Evolutionary conservation across 1,140 invertebrate species (phyloP).

Genomic region (Drosophila aff.): DNA sequence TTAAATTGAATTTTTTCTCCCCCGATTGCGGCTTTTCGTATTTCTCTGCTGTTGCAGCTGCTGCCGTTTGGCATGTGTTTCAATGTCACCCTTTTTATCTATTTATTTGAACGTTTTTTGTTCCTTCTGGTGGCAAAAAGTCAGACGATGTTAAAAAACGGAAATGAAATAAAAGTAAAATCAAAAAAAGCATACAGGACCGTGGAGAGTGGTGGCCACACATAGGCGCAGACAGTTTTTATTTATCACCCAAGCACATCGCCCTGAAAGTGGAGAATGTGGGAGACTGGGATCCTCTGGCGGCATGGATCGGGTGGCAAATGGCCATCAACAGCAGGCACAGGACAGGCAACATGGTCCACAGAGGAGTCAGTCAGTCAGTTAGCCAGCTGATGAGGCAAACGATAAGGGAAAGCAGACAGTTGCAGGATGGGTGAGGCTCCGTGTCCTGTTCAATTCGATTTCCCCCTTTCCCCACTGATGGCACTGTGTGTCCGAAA

Average conservation of each 20-base stretch:
- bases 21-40: slow-evolving; percentile 24
- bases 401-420: slow-evolving; percentile 54
- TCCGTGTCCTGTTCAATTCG: slow-evolving; percentile 17
- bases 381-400: slow-evolving; percentile 40
- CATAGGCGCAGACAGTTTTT: slow-evolving; percentile 83
- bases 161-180: slow-evolving; percentile 12
- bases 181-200: not conserved
- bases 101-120: slow-evolving; percentile 18
- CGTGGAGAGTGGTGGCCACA: slow-evolving; percentile 33
- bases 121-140: slow-evolving; percentile 62
- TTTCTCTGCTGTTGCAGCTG: slow-evolving; percentile 28
- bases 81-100: slow-evolving; percentile 45
- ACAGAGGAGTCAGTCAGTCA: slow-evolving; percentile 25
- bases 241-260: slow-evolving; percentile 68
- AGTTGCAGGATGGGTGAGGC: slow-evolving; percentile 22
- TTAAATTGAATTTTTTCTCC: slow-evolving; percentile 69
- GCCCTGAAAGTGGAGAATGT: slow-evolving; percentile 11
- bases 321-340: slow-evolving; percentile 51
- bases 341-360: not conserved
- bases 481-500: slow-evolving; percentile 23
- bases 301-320: slow-evolving; percentile 24
- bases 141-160: slow-evolving; percentile 40
- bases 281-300: not conserved
- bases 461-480: not conserved
- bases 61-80: slow-evolving; percentile 61